These are phyloP conservation scores for Callinectes sapidus DNA, from an alignment of 2,888 invertebrate genomes.

Conservation along the genomic window DNA sequence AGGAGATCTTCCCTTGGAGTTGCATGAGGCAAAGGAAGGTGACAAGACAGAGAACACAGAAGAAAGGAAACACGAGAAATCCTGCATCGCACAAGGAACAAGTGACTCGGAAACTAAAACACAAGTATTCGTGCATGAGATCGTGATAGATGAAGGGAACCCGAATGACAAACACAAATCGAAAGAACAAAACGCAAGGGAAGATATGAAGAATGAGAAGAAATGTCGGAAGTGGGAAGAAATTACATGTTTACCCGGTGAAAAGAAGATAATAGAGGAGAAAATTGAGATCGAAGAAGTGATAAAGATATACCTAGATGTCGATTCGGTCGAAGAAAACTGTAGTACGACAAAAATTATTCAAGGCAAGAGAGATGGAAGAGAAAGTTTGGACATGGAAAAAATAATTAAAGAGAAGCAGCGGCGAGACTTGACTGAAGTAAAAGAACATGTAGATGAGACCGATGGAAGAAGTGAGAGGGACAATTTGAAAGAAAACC, in stretches of 20 bases:
- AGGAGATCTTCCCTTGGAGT: background rate
- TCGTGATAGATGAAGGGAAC: background rate
- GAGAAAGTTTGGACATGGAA: background rate
- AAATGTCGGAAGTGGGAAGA: background rate
- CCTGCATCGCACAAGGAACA: background rate
- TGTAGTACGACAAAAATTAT: background rate
- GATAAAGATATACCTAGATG: background rate
- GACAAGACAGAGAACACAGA: background rate
- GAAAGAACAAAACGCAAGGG: background rate
- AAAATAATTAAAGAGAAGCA: background rate
- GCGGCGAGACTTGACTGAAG: background rate
- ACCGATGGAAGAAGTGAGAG: background rate
- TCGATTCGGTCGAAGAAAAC: background rate
- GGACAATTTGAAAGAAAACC: background rate
- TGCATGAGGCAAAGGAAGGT: background rate
- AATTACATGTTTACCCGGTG: background rate
- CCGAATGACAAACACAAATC: background rate
- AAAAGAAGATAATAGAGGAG: slow-evolving; percentile 2
- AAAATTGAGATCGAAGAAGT: slow-evolving; percentile 8
- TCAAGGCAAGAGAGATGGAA: background rate
- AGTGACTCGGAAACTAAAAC: background rate
- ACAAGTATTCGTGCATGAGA: background rate
- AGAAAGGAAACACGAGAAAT: background rate
- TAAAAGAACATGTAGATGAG: background rate
- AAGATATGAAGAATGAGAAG: background rate